Base-by-base conservation (phyloP, 2,113 vertebrate genomes). In the Tachysurus vachellii region DNA sequence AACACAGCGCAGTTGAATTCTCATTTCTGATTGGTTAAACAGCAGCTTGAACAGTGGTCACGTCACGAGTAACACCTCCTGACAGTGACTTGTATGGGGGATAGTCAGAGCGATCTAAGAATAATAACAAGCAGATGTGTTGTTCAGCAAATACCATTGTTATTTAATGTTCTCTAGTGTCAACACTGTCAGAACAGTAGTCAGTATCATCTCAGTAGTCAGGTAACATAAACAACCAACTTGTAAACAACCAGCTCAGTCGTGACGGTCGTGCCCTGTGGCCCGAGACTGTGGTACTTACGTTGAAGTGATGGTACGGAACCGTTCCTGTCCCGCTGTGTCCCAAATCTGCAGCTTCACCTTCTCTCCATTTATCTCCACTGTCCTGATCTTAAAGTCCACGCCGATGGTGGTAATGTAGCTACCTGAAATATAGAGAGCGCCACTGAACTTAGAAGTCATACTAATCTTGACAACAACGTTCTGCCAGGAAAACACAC, bases 281-380 rank as follows among this genome's bases (percentile, higher is more conserved):
- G 47, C 28, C 31, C 9, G 36, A 6, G 3, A 1, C 9, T 8
- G 7, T 28, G 2, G 10, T 75, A 89, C 90, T 90, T 82, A 90
- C 90, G 90, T 90, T 14, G 90, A 90, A 31, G 97, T 97, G 90
- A 97, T 97, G 2, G 96, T 97, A 14, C 97, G 95, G 92, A 97
- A 97, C 77, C 97, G 94, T 83, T 97, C 97, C 13, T 97, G 97
- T 56, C 97, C 97, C 0, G 97, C 97, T 0, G 96, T 97, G 90
- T 97, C 97, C 97, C 97, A 97, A 90, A 97, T 97, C 94, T 97
- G 97, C 57, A 97, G 93, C 88, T 97, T 97, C 90, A 97, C 96
- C 81, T 97, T 97, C 93, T 97, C 96, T 5, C 96, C 97, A 83
- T 96, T 97, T 88, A 97, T 96, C 91, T 97, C 96, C 91, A 97